Conservation (phyloP, 2,113 vertebrate genomes). For the Lampris incognitus region DNA sequence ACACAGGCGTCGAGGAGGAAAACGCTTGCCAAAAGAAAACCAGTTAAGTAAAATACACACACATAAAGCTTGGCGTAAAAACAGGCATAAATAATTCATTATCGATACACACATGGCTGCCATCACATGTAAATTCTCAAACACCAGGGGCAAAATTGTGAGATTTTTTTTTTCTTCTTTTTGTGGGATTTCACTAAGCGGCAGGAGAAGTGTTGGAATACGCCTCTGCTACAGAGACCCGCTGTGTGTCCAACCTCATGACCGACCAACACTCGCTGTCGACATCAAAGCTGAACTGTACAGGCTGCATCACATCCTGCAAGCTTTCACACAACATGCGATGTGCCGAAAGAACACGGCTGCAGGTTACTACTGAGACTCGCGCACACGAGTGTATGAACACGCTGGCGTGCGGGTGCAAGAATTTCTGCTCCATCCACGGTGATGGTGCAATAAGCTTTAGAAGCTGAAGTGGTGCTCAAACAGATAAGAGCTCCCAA, state of each 20-base stretch:
- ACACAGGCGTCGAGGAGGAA: neutral
- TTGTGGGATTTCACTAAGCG: too few species aligned
- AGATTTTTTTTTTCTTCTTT: too few species aligned
- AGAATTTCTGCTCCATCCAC: neutral
- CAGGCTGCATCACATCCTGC: neutral
- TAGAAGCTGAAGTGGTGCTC: neutral
- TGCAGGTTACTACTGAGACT: neutral
- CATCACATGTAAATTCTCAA: neutral
- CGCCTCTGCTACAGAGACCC: neutral
- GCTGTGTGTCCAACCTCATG: neutral
- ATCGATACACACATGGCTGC: conserved; percentile 8
- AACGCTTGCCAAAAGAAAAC: neutral
- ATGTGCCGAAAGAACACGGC: neutral
- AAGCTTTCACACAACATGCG: neutral
- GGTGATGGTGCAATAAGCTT: neutral
- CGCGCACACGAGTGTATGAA: neutral
- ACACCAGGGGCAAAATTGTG: too few species aligned
- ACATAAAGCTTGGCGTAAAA: neutral
- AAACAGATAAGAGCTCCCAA: conserved; percentile 17
- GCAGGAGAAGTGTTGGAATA: neutral
- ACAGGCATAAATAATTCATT: neutral
- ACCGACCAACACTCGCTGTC: neutral
- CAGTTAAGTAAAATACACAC: neutral
- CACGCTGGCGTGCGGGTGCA: neutral
- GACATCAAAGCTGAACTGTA: neutral